Conservation (phyloP, 2,797 vertebrate species). For the Thunnus albacares region DNA sequence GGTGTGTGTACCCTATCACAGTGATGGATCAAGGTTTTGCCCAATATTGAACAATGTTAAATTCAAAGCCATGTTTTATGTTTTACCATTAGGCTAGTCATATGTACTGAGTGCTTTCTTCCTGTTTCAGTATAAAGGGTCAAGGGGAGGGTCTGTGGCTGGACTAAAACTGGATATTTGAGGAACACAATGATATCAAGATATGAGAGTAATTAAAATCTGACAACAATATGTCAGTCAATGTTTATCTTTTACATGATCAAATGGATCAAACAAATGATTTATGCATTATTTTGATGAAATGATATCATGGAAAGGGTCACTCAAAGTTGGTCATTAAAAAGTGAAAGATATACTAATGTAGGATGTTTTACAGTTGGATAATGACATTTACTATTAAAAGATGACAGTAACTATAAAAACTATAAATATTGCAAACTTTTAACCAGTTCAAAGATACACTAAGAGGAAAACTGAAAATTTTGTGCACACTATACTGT, state of each 20-base stretch:
- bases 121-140: background rate
- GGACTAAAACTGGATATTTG: too few species aligned
- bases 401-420: too few species aligned
- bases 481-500: too few species aligned
- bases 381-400: background rate
- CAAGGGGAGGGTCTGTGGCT: background rate
- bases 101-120: background rate
- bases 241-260: background rate
- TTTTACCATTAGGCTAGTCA: background rate
- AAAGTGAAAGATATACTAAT: background rate
- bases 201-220: too few species aligned
- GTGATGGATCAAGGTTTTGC: background rate
- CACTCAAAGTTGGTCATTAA: background rate
- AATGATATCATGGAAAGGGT: background rate
- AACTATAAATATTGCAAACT: too few species aligned
- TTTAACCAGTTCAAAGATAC: too few species aligned
- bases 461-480: background rate
- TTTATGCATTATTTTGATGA: background rate
- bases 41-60: background rate
- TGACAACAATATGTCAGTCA: background rate
- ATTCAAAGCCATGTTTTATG: background rate
- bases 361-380: background rate
- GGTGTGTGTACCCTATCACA: constrained; percentile 69
- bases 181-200: too few species aligned
- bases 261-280: too few species aligned